Percentiles rank a stretch among this genome's conserved stretches.
Evolutionary conservation across 2,888 invertebrate species (phyloP).

Genomic region (Catocala nupta): DNA sequence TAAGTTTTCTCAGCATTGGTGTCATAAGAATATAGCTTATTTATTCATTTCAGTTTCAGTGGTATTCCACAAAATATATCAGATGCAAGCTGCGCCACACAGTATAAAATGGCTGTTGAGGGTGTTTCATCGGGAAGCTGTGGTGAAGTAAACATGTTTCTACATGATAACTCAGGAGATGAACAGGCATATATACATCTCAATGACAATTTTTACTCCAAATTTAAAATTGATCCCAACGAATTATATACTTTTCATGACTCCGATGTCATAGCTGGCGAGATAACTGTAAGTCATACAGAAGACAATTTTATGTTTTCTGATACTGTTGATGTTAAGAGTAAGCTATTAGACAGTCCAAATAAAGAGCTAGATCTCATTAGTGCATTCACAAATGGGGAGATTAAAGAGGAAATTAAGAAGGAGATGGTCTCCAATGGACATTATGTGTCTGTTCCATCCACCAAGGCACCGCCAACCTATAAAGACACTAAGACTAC

Average conservation of each 20-base stretch:
- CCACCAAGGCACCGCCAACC: slow-evolving; percentile 39
- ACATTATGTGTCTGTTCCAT: slow-evolving; percentile 61
- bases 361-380: slow-evolving; percentile 71
- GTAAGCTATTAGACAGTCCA: slow-evolving; percentile 70
- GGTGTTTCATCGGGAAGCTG: slow-evolving; percentile 76
- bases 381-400: slow-evolving; percentile 72
- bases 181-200: slow-evolving; percentile 80
- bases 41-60: slow-evolving; percentile 71
- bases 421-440: slow-evolving; percentile 73
- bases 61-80: slow-evolving; percentile 85
- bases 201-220: slow-evolving; percentile 81
- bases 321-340: slow-evolving; percentile 71
- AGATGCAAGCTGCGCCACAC: slow-evolving; percentile 83
- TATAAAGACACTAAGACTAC: slow-evolving; percentile 65
- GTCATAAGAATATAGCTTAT: no score
- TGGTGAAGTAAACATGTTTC: slow-evolving; percentile 79
- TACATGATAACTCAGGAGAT: slow-evolving; percentile 79
- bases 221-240: slow-evolving; percentile 85
- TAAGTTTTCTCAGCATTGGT: no score
- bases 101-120: slow-evolving; percentile 84
- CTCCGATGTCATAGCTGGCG: slow-evolving; percentile 81
- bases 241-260: slow-evolving; percentile 85
- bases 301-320: slow-evolving; percentile 78
- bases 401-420: slow-evolving; percentile 67
- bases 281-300: slow-evolving; percentile 83